These are phyloP conservation scores for Pristionchus mayeri DNA, from an alignment of 2,888 invertebrate species.

Conservation along the genomic window DNA sequence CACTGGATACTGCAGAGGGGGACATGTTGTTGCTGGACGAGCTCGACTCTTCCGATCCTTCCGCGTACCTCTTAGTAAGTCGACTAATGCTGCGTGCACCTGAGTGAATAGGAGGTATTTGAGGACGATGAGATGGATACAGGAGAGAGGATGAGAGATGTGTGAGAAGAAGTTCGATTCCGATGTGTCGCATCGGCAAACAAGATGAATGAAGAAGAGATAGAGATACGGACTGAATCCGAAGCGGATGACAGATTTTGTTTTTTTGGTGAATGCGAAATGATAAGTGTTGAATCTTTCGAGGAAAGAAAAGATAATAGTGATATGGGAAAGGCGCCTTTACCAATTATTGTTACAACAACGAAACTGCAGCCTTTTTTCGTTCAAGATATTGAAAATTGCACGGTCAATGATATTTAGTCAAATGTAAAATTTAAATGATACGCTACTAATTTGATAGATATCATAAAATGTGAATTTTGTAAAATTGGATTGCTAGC, in stretches of 20 bases:
- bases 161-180: slow-evolving; percentile 7
- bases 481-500: too few relatives aligned
- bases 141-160: not conserved
- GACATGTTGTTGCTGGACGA: not conserved
- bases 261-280: too few relatives aligned
- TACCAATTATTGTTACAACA: too few relatives aligned
- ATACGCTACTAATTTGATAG: too few relatives aligned
- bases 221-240: too few relatives aligned
- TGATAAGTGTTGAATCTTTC: too few relatives aligned
- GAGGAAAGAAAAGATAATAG: too few relatives aligned
- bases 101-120: slow-evolving; percentile 45
- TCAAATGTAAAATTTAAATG: too few relatives aligned
- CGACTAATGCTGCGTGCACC: slow-evolving; percentile 57
- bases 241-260: not conserved
- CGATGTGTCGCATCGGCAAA: slow-evolving; percentile 15
- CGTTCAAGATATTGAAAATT: too few relatives aligned
- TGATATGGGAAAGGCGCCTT: not conserved
- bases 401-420: too few relatives aligned
- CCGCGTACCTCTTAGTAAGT: slow-evolving; percentile 51
- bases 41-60: not conserved
- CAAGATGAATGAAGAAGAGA: slow-evolving; percentile 8
- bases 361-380: too few relatives aligned
- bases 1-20: slow-evolving; percentile 9
- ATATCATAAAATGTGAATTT: too few relatives aligned
- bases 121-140: not conserved